Evolutionary conservation across 2,113 vertebrate species (phyloP).

Genomic region (Sorex araneus): DNA sequence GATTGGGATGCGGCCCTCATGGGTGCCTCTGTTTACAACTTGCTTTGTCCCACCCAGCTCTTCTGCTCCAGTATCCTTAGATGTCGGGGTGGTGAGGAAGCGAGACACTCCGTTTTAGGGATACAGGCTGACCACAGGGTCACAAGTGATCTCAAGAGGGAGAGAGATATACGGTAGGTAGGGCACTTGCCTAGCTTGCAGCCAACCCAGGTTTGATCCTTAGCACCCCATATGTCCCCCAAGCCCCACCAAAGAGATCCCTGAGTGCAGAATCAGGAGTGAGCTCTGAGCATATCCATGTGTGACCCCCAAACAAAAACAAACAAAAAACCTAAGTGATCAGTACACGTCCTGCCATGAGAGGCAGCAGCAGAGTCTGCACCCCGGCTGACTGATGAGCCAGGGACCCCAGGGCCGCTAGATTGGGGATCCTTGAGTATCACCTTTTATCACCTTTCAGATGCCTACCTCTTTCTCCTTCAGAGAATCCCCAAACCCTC

Average conservation of each 20-base stretch:
- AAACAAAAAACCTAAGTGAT: too few species aligned
- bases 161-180: neutral
- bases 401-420: neutral
- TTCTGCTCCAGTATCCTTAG: neutral
- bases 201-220: too few species aligned
- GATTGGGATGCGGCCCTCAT: too few species aligned
- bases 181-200: too few species aligned
- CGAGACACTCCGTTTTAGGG: neutral
- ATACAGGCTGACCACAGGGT: neutral
- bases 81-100: rapidly evolving
- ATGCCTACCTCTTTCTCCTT: neutral
- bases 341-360: too few species aligned
- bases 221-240: too few species aligned
- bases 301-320: neutral
- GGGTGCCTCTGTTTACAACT: too few species aligned
- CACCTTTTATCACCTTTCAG: neutral
- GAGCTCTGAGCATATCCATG: neutral
- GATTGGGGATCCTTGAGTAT: neutral
- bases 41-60: neutral
- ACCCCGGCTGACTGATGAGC: neutral
- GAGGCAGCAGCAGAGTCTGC: too few species aligned
- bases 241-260: too few species aligned
- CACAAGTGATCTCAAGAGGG: neutral
- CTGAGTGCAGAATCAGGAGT: neutral
- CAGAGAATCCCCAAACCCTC: neutral